These are phyloP conservation scores for Nothocercus julius DNA, from an alignment of 2,113 vertebrate genomes.

Conservation along the genomic window DNA sequence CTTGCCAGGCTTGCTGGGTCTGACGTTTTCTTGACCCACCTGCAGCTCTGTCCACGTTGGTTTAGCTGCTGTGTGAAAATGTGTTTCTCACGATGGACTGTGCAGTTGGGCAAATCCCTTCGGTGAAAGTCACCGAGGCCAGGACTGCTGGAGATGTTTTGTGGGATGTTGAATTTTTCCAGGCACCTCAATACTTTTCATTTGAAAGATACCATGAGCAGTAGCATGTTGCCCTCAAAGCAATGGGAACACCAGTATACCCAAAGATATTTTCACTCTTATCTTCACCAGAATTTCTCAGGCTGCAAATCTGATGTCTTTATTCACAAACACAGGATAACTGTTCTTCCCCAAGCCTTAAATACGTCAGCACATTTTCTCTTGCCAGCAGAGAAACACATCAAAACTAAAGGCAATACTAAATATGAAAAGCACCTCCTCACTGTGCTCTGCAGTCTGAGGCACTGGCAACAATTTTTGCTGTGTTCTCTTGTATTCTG, in stretches of 20 bases:
- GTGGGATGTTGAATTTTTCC: neutral
- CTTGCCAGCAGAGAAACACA: neutral
- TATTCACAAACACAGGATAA: neutral
- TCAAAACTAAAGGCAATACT: neutral
- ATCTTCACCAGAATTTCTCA: neutral
- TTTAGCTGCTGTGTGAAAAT: neutral
- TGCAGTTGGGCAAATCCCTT: neutral
- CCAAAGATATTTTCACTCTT: neutral
- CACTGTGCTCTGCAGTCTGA: neutral
- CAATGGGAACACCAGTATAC: neutral
- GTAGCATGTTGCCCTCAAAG: neutral
- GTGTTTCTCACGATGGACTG: neutral
- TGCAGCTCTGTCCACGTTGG: neutral
- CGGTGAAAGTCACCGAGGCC: neutral
- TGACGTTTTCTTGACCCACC: no score
- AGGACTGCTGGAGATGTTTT: neutral
- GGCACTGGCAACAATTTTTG: neutral
- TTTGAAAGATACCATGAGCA: neutral
- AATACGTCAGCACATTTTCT: neutral
- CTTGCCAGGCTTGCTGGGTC: no score
- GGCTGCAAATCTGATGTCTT: neutral
- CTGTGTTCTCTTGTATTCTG: neutral
- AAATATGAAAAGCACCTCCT: neutral
- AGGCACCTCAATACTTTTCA: rapidly evolving
- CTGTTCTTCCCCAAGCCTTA: neutral